phyloP scores from a whole-genome alignment of 2,797 vertebrate genomes.

The Hylomyscus alleni region DNA sequence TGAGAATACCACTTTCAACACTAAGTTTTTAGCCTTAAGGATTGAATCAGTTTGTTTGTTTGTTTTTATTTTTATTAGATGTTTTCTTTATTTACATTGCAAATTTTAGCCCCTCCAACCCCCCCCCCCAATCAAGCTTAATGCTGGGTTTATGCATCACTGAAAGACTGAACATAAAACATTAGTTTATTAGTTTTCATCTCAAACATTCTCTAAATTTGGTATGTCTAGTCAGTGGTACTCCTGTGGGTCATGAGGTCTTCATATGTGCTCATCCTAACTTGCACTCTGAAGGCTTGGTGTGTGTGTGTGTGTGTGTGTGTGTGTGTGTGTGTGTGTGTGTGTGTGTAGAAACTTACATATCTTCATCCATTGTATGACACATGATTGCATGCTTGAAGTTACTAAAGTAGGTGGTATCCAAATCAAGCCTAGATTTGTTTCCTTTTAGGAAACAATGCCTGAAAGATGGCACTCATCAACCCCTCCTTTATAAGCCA shows the following conservation, averaged over 20 bases:
- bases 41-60: not conserved
- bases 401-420: not conserved
- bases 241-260: not conserved
- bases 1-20: conserved; percentile 48
- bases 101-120: too few relatives aligned
- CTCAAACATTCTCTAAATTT: not conserved
- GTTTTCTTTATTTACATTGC: not conserved
- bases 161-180: not conserved
- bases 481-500: not conserved
- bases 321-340: not conserved
- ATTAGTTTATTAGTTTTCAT: not conserved
- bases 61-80: too few relatives aligned
- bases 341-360: not conserved
- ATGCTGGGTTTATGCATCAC: not conserved
- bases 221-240: not conserved
- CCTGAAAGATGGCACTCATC: not conserved
- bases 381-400: not conserved
- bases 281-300: not conserved
- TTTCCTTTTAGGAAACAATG: not conserved
- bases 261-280: not conserved
- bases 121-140: not conserved
- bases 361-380: not conserved
- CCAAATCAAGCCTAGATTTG: conserved; percentile 7
- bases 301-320: not conserved
- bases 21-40: not conserved